These are phyloP conservation scores for Catocala sponsa DNA, from an alignment of 2,888 invertebrate species.

Conservation along the genomic window DNA sequence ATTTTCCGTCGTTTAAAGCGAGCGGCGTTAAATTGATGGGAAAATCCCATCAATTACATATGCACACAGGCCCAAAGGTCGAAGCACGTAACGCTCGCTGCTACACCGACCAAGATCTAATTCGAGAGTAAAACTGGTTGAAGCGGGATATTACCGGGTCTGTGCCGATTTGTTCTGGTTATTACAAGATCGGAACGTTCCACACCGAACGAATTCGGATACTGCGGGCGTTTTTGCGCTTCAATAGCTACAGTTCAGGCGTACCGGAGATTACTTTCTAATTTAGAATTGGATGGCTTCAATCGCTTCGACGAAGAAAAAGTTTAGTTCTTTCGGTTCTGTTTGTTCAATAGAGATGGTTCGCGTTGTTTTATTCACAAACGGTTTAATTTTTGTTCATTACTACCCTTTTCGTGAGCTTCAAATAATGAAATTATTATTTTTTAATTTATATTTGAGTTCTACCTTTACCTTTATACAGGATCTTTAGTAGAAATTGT, in stretches of 20 bases:
- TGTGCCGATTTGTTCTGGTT: conserved; percentile 58
- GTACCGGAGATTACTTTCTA: conserved; percentile 50
- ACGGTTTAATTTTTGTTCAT: conserved; percentile 1
- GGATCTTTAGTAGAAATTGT: no score
- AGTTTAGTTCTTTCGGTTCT: conserved; percentile 31
- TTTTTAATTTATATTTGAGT: no score
- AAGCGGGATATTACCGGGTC: conserved; percentile 59
- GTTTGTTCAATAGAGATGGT: conserved; percentile 19
- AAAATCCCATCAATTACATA: conserved; percentile 74
- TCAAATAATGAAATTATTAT: no score
- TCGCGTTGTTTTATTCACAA: conserved; percentile 5
- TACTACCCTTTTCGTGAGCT: conserved; percentile 8
- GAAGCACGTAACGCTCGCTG: conserved; percentile 65
- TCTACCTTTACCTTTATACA: no score
- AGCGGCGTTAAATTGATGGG: conserved; percentile 69
- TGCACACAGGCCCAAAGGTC: conserved; percentile 68
- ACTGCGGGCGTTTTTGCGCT: conserved; percentile 55
- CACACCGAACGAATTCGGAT: conserved; percentile 32
- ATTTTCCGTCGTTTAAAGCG: conserved; percentile 43
- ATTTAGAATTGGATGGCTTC: conserved; percentile 53
- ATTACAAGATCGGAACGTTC: conserved; percentile 54
- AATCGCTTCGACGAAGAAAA: conserved; percentile 38
- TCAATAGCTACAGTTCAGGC: conserved; percentile 47
- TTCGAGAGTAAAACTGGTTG: conserved; percentile 59
- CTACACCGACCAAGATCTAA: conserved; percentile 59